Evolutionary conservation across 2,888 invertebrate genomes (phyloP), one percentile per base, ranked within the genome.

Genomic region (Chelonus formosanus): DNA sequence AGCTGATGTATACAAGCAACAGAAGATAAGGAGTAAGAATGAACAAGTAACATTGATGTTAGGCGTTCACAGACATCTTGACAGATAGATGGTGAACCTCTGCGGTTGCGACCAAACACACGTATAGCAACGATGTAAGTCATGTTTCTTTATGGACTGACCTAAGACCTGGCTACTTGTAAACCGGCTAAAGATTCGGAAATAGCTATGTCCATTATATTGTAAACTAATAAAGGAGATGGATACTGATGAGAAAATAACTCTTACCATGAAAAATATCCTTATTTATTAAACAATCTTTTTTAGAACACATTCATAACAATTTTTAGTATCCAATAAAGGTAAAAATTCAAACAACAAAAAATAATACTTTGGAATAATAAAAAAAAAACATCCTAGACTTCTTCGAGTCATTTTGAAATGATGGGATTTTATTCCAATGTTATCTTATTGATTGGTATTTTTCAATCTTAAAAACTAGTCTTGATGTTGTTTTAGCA

Each of bases 111-210:
- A 34, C 45, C 47, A 57, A 35, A 74, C 77, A 77, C 74, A 77
- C 79, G 75, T 78, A 76, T 78, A 77, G 77, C 81, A 77, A 79
- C 78, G 76, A 80, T 79, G 80, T 81, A 82, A 81, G 81, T 82
- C 82, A 79, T 78, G 78, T 74, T 81, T 81, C 79, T 82, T 82
- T 82, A 82, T 81, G 82, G 78, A 75, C 72, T 75, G 76, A 73
- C 81, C 78, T 75, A 71, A 79, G 81, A 80, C 81, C 82, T 79
- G 73, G 82, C 82, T 82, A 82, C 82, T 82, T 82, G 82, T 80
- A 79, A 81, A 82, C 76, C 78, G 79, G 77, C 81, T 80, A 80
- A 81, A 80, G 79, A 82, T 82, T 81, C 80, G 78, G 76, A 79
- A 82, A 81, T 82, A 80, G 74, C 82, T 74, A 72, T 76, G 71